A percentile compares a stretch with the other conserved stretches of the same genome.
Evolutionary conservation across 2,797 vertebrate species (phyloP).

Genomic region (Hylomyscus alleni): DNA sequence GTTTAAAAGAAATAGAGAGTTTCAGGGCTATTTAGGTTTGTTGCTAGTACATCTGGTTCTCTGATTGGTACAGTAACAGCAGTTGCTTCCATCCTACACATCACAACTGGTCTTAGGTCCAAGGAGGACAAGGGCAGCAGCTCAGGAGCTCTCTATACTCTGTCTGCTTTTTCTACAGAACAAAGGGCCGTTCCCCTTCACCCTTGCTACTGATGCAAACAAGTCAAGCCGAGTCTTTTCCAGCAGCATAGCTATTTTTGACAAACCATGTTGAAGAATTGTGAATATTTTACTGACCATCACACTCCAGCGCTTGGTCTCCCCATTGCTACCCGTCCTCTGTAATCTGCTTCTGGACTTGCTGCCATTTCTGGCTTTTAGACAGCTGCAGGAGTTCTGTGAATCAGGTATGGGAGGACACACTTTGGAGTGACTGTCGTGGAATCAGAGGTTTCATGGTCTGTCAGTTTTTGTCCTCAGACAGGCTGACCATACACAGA

Average conservation of each 20-base stretch:
- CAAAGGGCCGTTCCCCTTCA: background rate
- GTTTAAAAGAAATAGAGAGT: slow-evolving; percentile 49
- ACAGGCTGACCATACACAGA: background rate
- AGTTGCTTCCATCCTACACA: background rate
- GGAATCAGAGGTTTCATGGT: background rate
- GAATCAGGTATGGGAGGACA: background rate
- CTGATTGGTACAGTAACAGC: background rate
- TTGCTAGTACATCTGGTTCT: background rate
- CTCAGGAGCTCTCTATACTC: background rate
- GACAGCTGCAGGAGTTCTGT: background rate
- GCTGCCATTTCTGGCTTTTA: background rate
- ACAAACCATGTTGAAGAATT: background rate
- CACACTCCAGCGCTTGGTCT: slow-evolving; percentile 10
- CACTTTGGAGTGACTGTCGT: background rate
- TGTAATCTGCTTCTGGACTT: slow-evolving; percentile 18
- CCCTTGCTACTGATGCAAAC: background rate
- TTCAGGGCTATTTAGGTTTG: background rate
- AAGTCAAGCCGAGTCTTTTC: background rate
- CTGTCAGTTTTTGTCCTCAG: background rate
- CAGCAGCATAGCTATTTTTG: background rate
- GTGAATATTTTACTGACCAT: background rate
- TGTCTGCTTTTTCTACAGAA: background rate
- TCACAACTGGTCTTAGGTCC: background rate
- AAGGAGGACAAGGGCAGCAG: background rate
- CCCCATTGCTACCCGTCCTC: background rate